Evolutionary conservation across 2,888 invertebrate species (phyloP), one percentile per base, ranked within the genome.

Genomic region (Napeogenes sylphis): DNA sequence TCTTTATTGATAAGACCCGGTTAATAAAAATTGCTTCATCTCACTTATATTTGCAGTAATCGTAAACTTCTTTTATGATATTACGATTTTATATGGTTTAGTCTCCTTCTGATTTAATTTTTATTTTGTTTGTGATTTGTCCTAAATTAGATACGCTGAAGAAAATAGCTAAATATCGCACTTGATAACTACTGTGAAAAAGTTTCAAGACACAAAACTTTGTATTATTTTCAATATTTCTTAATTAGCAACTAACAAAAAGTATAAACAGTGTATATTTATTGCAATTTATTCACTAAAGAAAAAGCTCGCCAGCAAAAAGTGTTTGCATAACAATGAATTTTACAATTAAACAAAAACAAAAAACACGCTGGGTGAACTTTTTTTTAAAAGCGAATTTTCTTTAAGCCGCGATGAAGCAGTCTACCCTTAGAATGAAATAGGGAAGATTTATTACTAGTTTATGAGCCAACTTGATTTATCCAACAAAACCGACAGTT

Each of bases 371-470:
- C 63, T 65, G 72, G 72, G 75, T 65, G 70, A 62, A 80, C 80
- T 1, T 21, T 21, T 21, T 21, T 81, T 82, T 78, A 80, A 77
- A 78, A 74, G 74, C 71, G 70, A 75, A 79, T 81, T 76, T 80
- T 80, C 74, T 74, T 76, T 72, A 70, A 66, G 57, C 68, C 59
- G 58, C 67, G 66, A 72, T 71, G 65, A 67, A 72, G 70, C 66
- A 68, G 68, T 73, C 71, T 69, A 67, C 75, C 76, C 77, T 72
- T 68, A 70, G 77, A 75, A 74, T 80, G 79, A 82, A 78, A 82
- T 79, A 80, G 75, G 77, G 75, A 75, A 78, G 73, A 72, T 82
- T 85, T 84, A 85, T 82, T 77, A 76, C 78, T 82, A 82, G 84
- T 84, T 84, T 84, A 84, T 80, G 82, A 83, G 77, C 73, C 4